Evolutionary conservation across 2,797 vertebrate species (phyloP), one percentile per base, ranked within the genome.

Genomic region (Sebastes dallii): DNA sequence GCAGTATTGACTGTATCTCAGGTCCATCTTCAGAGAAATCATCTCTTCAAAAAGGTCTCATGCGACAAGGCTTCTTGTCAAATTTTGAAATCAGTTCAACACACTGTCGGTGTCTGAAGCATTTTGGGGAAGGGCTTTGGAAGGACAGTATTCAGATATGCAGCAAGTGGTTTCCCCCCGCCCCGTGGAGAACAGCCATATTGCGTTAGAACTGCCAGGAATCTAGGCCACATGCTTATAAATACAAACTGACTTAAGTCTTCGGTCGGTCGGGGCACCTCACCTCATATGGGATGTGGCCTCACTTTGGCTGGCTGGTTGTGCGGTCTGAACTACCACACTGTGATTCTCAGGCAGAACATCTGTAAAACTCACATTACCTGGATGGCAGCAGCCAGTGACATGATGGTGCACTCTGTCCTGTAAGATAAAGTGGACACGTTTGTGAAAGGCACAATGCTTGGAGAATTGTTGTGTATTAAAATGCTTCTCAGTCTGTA

Each of bases 351-450:
- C 80, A 27, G 83, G 74, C 66, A 80, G 76, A 72, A 14, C 67
- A 68, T 70, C 84, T 62, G 60, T 61, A 52, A 83, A 89, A 84
- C 75, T 96, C 93, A 96, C 94, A 96, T 96, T 85, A 96, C 94
- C 90, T 96, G 96, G 94, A 96, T 96, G 87, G 95, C 95, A 80
- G 95, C 95, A 84, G 94, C 94, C 89, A 96, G 90, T 76, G 95
- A 95, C 95, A 96, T 94, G 92, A 96, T 96, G 92, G 96, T 96
- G 92, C 95, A 96, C 94, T 96, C 96, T 84, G 95, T 95, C 95
- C 95, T 96, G 95, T 77, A 95, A 96, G 85, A 95, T 90, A 95
- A 92, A 94, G 89, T 65, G 83, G 67, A 92, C 78, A 92, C 1
- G 75, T 92, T 90, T 91, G 86, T 90, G 60, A 91, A 80, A 85